These are phyloP conservation scores for Cabera pusaria DNA, from an alignment of 2,888 invertebrate genomes.

Conservation along the genomic window DNA sequence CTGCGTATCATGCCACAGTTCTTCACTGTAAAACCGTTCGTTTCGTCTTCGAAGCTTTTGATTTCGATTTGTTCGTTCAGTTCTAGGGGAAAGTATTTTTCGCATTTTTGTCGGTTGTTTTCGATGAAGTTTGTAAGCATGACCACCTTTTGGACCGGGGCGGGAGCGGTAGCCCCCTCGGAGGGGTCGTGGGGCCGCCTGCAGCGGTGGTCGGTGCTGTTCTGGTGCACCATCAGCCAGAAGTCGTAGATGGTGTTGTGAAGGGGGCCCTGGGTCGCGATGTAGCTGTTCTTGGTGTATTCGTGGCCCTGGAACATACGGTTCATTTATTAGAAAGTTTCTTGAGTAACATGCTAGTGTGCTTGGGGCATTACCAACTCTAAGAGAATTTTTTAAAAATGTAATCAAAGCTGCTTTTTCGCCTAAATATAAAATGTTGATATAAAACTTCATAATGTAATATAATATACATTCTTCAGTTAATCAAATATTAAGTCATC, in stretches of 20 bases:
- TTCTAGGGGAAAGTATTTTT: slow-evolving; percentile 91
- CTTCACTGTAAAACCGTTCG: slow-evolving; percentile 71
- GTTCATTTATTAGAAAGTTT: too few relatives aligned
- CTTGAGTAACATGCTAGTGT: too few relatives aligned
- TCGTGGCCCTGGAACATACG: slow-evolving; percentile 94
- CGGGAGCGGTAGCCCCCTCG: slow-evolving; percentile 8
- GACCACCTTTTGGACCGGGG: slow-evolving; percentile 85
- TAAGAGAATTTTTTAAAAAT: too few relatives aligned
- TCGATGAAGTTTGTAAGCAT: slow-evolving; percentile 96
- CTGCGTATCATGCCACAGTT: slow-evolving; percentile 80
- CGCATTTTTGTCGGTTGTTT: slow-evolving; percentile 93
- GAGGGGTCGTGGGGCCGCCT: slow-evolving; percentile 26
- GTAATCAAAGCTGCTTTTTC: too few relatives aligned
- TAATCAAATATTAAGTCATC: too few relatives aligned
- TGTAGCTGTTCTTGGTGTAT: slow-evolving; percentile 92
- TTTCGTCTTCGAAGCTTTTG: slow-evolving; percentile 39
- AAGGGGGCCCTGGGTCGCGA: slow-evolving; percentile 96
- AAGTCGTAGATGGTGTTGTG: slow-evolving; percentile 95
- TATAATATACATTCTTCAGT: too few relatives aligned
- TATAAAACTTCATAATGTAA: too few relatives aligned
- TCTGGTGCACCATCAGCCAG: slow-evolving; percentile 92
- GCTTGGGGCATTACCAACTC: too few relatives aligned
- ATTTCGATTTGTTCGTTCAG: slow-evolving; percentile 67
- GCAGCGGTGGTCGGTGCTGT: slow-evolving; percentile 50
- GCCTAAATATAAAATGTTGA: too few relatives aligned